Evolutionary conservation across 2,797 vertebrate species (phyloP).

Genomic region (Danio jaintianensis): DNA sequence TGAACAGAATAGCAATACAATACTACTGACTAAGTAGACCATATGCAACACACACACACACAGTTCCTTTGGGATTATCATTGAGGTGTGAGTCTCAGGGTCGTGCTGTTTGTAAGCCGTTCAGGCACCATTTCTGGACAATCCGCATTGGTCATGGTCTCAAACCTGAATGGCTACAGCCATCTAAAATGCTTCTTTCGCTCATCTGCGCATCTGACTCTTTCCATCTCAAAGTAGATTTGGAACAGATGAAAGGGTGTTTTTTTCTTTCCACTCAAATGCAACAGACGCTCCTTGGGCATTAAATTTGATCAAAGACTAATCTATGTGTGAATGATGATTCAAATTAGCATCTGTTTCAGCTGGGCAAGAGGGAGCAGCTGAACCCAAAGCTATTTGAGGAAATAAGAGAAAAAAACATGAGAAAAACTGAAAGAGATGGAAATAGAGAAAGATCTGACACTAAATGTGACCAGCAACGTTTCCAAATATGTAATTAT

Average conservation of each 20-base stretch:
- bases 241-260: conserved; percentile 40
- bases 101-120: not conserved
- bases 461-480: conserved; percentile 36
- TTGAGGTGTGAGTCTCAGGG: conserved; percentile 3
- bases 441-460: conserved; percentile 42
- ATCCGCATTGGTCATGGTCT: conserved; percentile 28
- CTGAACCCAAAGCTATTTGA: conserved; percentile 67
- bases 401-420: conserved; percentile 34
- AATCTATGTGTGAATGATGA: conserved; percentile 73
- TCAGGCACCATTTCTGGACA: conserved; percentile 29
- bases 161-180: conserved; percentile 27
- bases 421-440: conserved; percentile 36
- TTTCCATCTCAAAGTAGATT: conserved; percentile 1
- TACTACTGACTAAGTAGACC: conserved; percentile 39
- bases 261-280: conserved; percentile 29
- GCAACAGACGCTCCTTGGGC: conserved; percentile 68
- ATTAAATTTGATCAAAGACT: conserved; percentile 76
- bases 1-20: conserved; percentile 63
- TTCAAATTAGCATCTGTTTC: conserved; percentile 78
- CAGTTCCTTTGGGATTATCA: conserved; percentile 51
- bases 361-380: conserved; percentile 61
- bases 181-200: conserved; percentile 27
- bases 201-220: conserved; percentile 29
- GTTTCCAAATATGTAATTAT: conserved; percentile 40
- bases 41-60: conserved; percentile 48